These are phyloP conservation scores for Pomatostomus ruficeps DNA, from an alignment of 2,113 vertebrate genomes.

Conservation along the genomic window DNA sequence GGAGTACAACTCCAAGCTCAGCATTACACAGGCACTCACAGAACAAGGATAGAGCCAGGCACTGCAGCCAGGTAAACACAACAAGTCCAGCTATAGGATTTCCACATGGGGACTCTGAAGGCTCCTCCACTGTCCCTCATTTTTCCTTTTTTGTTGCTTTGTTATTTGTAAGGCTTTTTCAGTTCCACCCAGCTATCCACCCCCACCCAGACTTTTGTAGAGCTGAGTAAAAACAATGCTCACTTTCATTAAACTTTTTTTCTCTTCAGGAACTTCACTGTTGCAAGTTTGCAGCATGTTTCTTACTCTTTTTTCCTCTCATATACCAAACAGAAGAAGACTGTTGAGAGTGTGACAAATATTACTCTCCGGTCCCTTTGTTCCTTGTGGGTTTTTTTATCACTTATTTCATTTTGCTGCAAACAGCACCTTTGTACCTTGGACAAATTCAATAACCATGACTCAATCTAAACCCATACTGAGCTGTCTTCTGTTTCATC, in stretches of 20 bases:
- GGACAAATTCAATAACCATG: slow-evolving; percentile 38
- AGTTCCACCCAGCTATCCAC: neutral
- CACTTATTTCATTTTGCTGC: slow-evolving; percentile 37
- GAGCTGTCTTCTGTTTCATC: neutral
- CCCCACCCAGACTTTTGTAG: neutral
- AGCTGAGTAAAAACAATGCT: neutral
- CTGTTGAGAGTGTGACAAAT: slow-evolving; percentile 1
- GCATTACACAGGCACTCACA: fast-evolving
- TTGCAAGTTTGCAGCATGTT: neutral
- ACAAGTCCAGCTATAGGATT: neutral
- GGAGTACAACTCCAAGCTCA: fast-evolving
- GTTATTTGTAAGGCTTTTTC: neutral
- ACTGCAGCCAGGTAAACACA: neutral
- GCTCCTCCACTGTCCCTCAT: neutral
- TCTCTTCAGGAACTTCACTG: neutral
- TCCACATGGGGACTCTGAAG: neutral
- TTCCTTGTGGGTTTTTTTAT: slow-evolving; percentile 7
- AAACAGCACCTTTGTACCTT: slow-evolving; percentile 37
- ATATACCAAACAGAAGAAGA: slow-evolving; percentile 17
- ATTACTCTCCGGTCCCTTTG: neutral
- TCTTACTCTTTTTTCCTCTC: slow-evolving; percentile 1
- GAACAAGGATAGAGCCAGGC: neutral
- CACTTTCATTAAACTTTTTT: neutral
- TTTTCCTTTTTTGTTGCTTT: neutral
- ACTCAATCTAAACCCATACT: neutral